Conservation (phyloP, 2,888 invertebrate genomes). For the Gerris lacustris region DNA sequence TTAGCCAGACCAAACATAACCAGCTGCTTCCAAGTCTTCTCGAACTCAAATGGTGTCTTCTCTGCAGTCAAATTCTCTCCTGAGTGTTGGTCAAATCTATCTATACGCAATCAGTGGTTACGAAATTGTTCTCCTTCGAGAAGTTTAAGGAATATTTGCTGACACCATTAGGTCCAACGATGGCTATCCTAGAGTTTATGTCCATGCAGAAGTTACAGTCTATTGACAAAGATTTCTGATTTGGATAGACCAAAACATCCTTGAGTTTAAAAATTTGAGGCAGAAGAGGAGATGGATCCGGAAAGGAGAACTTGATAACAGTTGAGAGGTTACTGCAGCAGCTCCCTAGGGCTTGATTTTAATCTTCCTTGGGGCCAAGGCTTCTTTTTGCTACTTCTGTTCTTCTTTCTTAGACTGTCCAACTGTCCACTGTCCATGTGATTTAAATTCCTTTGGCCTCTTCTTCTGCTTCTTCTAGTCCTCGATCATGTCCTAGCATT, state of each 20-base stretch:
- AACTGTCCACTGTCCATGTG: no score
- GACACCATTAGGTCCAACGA: conserved; percentile 93
- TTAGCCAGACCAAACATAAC: conserved; percentile 95
- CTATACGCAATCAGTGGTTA: conserved; percentile 90
- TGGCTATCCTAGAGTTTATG: conserved; percentile 74
- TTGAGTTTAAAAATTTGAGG: conserved; percentile 94
- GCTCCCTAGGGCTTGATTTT: conserved; percentile 53
- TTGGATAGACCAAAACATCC: conserved; percentile 56
- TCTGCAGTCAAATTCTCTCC: conserved; percentile 96
- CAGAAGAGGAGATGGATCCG: conserved; percentile 88
- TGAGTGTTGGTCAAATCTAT: conserved; percentile 97
- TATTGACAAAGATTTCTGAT: conserved; percentile 69
- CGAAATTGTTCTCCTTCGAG: conserved; percentile 63
- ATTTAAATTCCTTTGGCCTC: no score
- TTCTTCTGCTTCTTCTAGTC: no score
- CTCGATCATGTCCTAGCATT: no score
- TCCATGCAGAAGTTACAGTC: conserved; percentile 93
- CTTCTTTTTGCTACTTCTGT: no score
- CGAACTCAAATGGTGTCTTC: conserved; percentile 88
- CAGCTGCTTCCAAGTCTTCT: conserved; percentile 81
- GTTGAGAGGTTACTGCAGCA: conserved; percentile 82
- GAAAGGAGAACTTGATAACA: conserved; percentile 98
- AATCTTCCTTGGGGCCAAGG: no score
- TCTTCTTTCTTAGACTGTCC: no score
- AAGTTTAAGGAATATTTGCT: conserved; percentile 97